phyloP scores from a whole-genome alignment of 2,113 vertebrate species.

The Desmodus rotundus region DNA sequence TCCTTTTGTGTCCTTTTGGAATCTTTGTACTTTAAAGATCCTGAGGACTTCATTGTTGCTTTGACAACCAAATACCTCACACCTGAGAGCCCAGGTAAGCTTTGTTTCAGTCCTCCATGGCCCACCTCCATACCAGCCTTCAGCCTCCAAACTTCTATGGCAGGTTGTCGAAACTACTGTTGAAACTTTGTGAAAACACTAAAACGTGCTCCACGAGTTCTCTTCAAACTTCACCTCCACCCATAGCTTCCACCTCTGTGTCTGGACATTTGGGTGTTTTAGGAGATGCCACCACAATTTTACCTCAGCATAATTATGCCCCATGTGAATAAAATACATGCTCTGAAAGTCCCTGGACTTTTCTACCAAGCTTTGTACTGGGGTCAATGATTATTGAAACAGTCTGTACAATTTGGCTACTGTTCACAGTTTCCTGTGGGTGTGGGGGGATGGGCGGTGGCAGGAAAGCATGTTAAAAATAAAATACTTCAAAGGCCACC shows the following conservation, averaged over 20 bases:
- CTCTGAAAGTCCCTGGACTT: background rate
- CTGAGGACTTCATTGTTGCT: background rate
- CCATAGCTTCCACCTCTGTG: background rate
- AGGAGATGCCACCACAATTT: background rate
- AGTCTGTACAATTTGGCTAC: background rate
- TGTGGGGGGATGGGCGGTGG: fast-evolving
- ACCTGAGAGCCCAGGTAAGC: background rate
- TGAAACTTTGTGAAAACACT: background rate
- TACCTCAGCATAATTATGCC: background rate
- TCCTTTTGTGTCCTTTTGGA: background rate
- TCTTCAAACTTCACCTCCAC: background rate
- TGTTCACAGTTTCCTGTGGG: background rate
- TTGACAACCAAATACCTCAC: background rate
- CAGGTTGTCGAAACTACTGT: background rate
- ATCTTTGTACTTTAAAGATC: background rate
- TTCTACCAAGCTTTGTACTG: background rate
- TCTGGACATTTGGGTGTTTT: background rate
- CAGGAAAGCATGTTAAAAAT: background rate
- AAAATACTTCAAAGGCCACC: background rate
- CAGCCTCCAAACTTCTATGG: background rate
- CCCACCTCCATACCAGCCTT: background rate
- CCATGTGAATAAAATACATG: background rate
- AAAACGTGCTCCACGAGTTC: background rate
- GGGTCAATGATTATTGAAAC: background rate
- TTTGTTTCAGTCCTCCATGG: background rate